Evolutionary conservation across 2,113 vertebrate species (phyloP), one percentile per base, ranked within the genome.

Genomic region (Onychostoma macrolepis): DNA sequence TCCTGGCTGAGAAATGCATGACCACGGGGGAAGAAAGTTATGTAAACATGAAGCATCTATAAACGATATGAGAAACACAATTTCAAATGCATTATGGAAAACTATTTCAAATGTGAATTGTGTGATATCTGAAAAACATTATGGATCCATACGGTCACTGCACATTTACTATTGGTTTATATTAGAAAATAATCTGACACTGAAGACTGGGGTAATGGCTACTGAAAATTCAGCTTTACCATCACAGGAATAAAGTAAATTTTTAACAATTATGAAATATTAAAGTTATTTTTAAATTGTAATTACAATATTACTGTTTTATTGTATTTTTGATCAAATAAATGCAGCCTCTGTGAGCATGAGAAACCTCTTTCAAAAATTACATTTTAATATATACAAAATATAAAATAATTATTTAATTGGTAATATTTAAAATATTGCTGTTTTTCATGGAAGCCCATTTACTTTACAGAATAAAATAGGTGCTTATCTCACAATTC

Each of bases 1-100:
- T 5, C 33, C 8, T 15, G 88, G 30, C 3, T 33, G 33, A 33
- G 74, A 72, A 74, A 26, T 58, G 71, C 53, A 26, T 81, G 41
- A 6, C 67, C 41, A 63, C 1, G 26, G 67, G 77, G 67, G 77
- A 50, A 61, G 43, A 19, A 21, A 53, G 21, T 81, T 76, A 76
- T 33, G 3, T 48, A 80, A 80, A 48, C 28, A 77, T 36, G n/a
- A 79, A 87, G 24, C 56, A 30, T 63, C 50, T 79, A 61, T 6
- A 77, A 83, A 50, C 9, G 4, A 56, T 43, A 33, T 53, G 43
- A 81, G 45, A 53, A 43, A 24, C 21, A 2, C n/a, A 56, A 26
- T 72, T 63, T 19, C 13, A 30, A 76, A 71, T 61, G 74, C 3
- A 6, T 43, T 33, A 21, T n/a, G 12, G 56, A n/a, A 58, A 58